Base-by-base conservation (phyloP, 2,888 invertebrate species). In the Lordiphosa fenestrarum region DNA sequence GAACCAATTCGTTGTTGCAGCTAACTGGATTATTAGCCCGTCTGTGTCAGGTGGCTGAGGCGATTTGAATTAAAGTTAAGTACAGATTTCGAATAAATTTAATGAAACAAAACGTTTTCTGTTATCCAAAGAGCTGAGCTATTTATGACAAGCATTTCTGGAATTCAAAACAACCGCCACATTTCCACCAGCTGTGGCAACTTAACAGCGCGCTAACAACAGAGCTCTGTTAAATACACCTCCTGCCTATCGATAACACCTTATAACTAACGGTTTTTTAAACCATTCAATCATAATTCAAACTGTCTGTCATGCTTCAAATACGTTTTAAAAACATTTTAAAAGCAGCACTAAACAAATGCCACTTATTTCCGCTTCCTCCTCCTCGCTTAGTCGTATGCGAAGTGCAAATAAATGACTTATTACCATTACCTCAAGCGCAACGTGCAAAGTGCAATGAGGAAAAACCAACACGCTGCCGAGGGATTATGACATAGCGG, bases 1-100 rank as follows among this genome's bases (percentile, higher is more conserved):
- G 99, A 19, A 91, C 96, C 10, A 92, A 93, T 71, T 94, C 96
- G 5, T 91, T 98, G 71, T 90, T 99, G 70, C 99, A 99, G 91
- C 92, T 99, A 90, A 95, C 97, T 4, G 97, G 95, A 38, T 91
- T 99, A 66, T 90, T 98, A 64, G 96, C 97, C 1, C 92, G 95
- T 71, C 90, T 98, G 61, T 98, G 98, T 89, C 90, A 91, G 48
- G 59, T 77, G 30, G 80, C 87, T 6, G 88, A 87, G 30, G 62
- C 66, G 0, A 66, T 77, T 37, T 84, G 69, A 53, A 15, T 47
- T 2, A 53, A 5, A 4, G 25, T 21, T 4, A 25, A 33, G 7
- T 7, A 6, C 19, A 33, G 21, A 30, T 13, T 35, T 36, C 9
- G n/a, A 49, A 42, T 50, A 7, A 42, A 23, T 23, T 23, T 23